Evolutionary conservation across 1,140 invertebrate species (phyloP), one percentile per base, ranked within the genome.

Genomic region (Psix sp.): DNA sequence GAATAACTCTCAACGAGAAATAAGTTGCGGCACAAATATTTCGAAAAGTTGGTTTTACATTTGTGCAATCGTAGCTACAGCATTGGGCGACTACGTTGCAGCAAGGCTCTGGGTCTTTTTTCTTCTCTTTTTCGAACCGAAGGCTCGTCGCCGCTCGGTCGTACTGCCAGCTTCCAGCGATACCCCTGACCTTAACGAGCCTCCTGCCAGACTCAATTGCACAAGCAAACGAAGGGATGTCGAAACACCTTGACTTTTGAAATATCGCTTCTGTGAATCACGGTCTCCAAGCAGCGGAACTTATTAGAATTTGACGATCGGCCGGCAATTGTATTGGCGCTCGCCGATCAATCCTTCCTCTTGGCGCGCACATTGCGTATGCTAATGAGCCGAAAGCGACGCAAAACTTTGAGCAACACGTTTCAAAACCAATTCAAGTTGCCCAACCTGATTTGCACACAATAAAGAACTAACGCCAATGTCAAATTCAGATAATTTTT

Each of bases 161-260:
- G 26, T 43, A 46, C 39, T 24, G 52, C 20, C 46, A 77, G 68
- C 71, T 82, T 79, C 68, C 74, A 76, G 48, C 59, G 56, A 70
- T 84, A 84, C 76, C 83, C 83, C 81, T 85, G 83, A 85, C 83
- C 83, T 85, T 84, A 83, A 65, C 74, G 49, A 70, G 59, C 68
- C 80, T 74, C 62, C 65, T 38, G 62, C 54, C 45, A 49, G 62
- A 76, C 70, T 74, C 48, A 76, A 76, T 83, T 83, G 79, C 77
- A 77, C 77, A 82, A 78, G 72, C 65, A 9, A 77, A 31, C 73
- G 65, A 59, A 76, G 76, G 74, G 76, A 74, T 85, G 78, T 83
- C 80, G 83, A 84, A 85, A 85, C 60, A 26, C 63, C 59, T 73
- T 77, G 68, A 70, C 79, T 83, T 81, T 82, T 82, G 80, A 83